These are phyloP conservation scores for Podilymbus podiceps DNA, from an alignment of 2,113 vertebrate species.

Conservation along the genomic window DNA sequence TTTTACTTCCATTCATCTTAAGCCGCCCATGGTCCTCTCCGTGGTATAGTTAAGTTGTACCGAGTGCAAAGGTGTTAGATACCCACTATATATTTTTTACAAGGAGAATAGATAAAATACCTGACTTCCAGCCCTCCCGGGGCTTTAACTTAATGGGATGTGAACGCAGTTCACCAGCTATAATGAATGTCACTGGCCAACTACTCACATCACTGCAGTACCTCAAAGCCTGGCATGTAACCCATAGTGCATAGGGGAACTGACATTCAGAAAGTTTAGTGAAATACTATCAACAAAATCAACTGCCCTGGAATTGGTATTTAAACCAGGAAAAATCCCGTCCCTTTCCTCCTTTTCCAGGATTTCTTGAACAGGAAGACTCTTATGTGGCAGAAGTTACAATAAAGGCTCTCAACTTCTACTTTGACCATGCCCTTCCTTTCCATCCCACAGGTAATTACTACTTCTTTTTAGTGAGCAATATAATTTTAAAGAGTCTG, in stretches of 20 bases:
- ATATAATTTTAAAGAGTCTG: conserved; percentile 43
- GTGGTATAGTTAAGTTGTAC: not conserved
- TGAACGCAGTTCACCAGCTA: not conserved
- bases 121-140: not conserved
- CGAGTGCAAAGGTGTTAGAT: not conserved
- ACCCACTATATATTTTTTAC: not conserved
- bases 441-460: conserved; percentile 22
- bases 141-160: not conserved
- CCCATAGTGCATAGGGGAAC: not conserved
- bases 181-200: not conserved
- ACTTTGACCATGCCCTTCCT: not conserved
- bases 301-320: not conserved
- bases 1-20: not conserved
- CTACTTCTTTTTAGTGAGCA: conserved; percentile 22
- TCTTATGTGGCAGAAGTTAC: not conserved
- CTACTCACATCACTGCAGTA: not conserved
- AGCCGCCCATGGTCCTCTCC: not conserved
- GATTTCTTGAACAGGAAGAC: not conserved
- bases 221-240: not conserved
- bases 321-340: not conserved
- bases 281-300: not conserved
- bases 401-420: not conserved
- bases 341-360: not conserved
- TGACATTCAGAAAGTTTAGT: not conserved
- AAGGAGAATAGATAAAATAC: not conserved